Percentiles rank a stretch among this genome's conserved stretches.
These are phyloP conservation scores for Triplophysa rosa DNA, from an alignment of 2,113 vertebrate genomes.

Conservation along the genomic window DNA sequence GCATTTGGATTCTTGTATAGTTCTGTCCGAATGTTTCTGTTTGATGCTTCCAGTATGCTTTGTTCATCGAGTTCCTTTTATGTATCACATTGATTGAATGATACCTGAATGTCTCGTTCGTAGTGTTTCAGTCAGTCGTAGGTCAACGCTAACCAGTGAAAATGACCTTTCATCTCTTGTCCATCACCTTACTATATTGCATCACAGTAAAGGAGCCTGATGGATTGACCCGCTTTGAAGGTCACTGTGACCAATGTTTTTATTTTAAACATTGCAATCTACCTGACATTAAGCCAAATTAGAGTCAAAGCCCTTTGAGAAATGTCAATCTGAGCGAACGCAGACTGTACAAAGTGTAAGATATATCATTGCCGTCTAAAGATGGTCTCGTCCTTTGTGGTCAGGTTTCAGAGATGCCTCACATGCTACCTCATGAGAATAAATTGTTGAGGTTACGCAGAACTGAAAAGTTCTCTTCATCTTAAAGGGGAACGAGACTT, in stretches of 20 bases:
- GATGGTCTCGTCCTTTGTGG: constrained; percentile 24
- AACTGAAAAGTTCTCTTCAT: constrained; percentile 3
- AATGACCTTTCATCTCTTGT: constrained; percentile 10
- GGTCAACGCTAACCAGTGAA: constrained; percentile 3
- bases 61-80: constrained; percentile 29
- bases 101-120: constrained; percentile 23
- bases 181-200: not conserved
- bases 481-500: constrained; percentile 13
- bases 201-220: constrained; percentile 35
- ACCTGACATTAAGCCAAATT: constrained; percentile 24
- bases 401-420: constrained; percentile 41
- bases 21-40: constrained; percentile 49
- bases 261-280: not conserved
- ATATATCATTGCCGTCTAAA: constrained; percentile 27
- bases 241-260: constrained; percentile 35
- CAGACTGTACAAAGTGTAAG: constrained; percentile 38
- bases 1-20: constrained; percentile 67
- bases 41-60: constrained; percentile 64
- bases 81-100: constrained; percentile 55
- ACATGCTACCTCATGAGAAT: constrained; percentile 51
- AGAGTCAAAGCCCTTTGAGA: not conserved
- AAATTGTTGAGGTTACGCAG: constrained; percentile 31
- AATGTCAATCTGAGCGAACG: constrained; percentile 14
- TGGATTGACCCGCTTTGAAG: constrained; percentile 4
- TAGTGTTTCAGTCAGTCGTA: constrained; percentile 25